Evolutionary conservation across 2,888 invertebrate genomes (phyloP).

Genomic region (Crocallis elinguaria): DNA sequence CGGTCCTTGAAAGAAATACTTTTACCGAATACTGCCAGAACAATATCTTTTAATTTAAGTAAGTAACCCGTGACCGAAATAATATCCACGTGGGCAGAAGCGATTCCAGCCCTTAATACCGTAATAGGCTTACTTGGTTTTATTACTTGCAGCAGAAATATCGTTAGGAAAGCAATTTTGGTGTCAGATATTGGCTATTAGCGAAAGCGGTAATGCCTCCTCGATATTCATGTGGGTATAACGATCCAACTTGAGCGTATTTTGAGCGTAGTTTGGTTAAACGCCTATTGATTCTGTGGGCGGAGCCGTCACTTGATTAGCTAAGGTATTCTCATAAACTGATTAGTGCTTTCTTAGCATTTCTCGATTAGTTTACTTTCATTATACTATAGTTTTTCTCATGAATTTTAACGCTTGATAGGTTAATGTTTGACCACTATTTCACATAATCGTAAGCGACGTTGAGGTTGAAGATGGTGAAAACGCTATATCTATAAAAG

Average conservation of each 20-base stretch:
- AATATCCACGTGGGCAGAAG: constrained; percentile 61
- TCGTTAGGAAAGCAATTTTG: constrained; percentile 82
- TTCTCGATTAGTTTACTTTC: no score
- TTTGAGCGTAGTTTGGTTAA: constrained; percentile 43
- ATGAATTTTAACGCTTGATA: no score
- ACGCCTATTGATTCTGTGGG: constrained; percentile 9
- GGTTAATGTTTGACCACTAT: no score
- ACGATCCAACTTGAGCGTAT: constrained; percentile 66
- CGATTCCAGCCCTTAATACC: constrained; percentile 60
- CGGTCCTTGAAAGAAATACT: no score
- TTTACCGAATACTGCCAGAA: not conserved
- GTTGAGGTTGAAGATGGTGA: no score
- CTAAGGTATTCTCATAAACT: no score
- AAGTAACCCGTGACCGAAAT: constrained; percentile 46
- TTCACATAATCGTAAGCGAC: no score
- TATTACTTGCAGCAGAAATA: constrained; percentile 81
- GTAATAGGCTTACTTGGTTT: constrained; percentile 79
- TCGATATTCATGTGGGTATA: constrained; percentile 73
- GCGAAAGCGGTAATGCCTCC: constrained; percentile 72
- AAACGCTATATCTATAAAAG: no score
- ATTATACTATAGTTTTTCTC: no score
- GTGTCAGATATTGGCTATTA: constrained; percentile 83
- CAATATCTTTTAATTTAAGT: constrained; percentile 19
- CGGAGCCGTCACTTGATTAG: constrained; percentile 7
- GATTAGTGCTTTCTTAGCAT: no score